Evolutionary conservation across 92 coral and sea anemone genomes (phyloP), one percentile per base, ranked within the genome.

Genomic region (Isaurus tuberculatus): DNA sequence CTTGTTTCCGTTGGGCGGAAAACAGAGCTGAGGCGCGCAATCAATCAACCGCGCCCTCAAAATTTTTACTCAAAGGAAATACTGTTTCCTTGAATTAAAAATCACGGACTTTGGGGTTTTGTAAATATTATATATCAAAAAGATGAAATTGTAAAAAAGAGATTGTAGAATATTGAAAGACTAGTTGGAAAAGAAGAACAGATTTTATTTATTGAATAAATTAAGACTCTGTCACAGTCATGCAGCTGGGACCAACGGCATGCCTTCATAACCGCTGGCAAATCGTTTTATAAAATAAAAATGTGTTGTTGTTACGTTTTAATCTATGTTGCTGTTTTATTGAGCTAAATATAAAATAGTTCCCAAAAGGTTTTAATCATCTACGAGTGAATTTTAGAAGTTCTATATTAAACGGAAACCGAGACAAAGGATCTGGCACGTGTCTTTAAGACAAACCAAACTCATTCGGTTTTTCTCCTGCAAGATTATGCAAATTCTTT

Each of bases 151-250:
- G 82, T 55, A 77, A 40, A 34, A 51, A 32, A 32, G 60, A 77
- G 1, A 57, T 34, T 77, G 82, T 77, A 57, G 32, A 57, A 9
- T 77, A 77, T 58, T 77, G 70, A 77, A 57, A 33, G 70, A 17
- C 13, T 36, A 25, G 51, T 33, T 57, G 33, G 42, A 77, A 58
- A 57, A 36, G 82, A 58, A 77, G 58, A 70, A 36, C 82, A 77
- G 82, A 77, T 77, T 77, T 77, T 77, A 77, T 77, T 77, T 77
- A 77, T 77, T 58, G 82, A 17, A 77, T 77, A 77, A 74, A 77
- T 77, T 77, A 34, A 77, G 82, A 77, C 67, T 33, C 14, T 57
- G 82, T 22, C 14, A 30, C 55, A 17, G 55, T 34, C 70, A 77
- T 74, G 66, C 58, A 64, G 69, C 42, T 36, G 82, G 5, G 29